These are phyloP conservation scores for Notospermus geniculatus DNA, from an alignment of 1,140 invertebrate species.

Conservation along the genomic window DNA sequence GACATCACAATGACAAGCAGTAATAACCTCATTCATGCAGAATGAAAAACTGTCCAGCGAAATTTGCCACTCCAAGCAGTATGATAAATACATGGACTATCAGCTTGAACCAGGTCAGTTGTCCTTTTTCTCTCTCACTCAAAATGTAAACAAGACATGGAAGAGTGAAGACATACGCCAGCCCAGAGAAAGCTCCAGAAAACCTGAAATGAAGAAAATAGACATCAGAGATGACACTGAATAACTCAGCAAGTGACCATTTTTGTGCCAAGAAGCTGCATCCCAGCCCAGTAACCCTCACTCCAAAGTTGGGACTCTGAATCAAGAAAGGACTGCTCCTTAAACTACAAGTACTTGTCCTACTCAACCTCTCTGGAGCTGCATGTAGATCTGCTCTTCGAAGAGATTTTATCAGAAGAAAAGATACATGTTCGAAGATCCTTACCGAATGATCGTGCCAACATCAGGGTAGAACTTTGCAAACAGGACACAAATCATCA, in stretches of 20 bases:
- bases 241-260: too few relatives aligned
- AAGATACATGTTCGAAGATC: too few relatives aligned
- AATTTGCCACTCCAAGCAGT: conserved; percentile 69
- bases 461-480: conserved; percentile 82
- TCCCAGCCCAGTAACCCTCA: too few relatives aligned
- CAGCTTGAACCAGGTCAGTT: conserved; percentile 60
- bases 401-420: too few relatives aligned
- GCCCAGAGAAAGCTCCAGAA: conserved; percentile 82
- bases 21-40: too few relatives aligned
- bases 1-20: too few relatives aligned
- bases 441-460: conserved; percentile 80
- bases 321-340: too few relatives aligned
- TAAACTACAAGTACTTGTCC: too few relatives aligned
- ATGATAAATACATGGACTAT: conserved; percentile 66
- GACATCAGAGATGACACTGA: not conserved
- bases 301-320: too few relatives aligned
- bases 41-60: conserved; percentile 74
- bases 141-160: conserved; percentile 74
- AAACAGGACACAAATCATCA: conserved; percentile 73
- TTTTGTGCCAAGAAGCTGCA: too few relatives aligned
- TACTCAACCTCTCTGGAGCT: too few relatives aligned
- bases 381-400: too few relatives aligned
- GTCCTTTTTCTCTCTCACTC: conserved; percentile 63
- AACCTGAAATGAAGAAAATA: conserved; percentile 63
- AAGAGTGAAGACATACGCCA: conserved; percentile 82